Evolutionary conservation across 2,888 invertebrate genomes (phyloP).

Genomic region (Drosophila fulvimacula): DNA sequence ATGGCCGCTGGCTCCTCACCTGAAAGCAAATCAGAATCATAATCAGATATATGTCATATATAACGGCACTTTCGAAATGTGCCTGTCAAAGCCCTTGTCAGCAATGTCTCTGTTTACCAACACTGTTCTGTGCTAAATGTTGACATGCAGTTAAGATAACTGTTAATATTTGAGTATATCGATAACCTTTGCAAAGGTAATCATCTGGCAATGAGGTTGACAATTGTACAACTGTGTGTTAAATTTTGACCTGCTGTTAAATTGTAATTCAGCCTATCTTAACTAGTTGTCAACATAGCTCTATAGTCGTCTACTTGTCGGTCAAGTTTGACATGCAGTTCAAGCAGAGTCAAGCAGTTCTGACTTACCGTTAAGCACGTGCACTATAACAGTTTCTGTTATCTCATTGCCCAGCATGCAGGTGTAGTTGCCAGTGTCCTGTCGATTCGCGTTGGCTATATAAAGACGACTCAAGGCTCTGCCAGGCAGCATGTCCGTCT

Average conservation of each 20-base stretch:
- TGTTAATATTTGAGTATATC: too few species aligned
- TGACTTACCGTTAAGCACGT: slow-evolving; percentile 90
- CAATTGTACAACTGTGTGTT: not conserved
- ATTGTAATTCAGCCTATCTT: not conserved
- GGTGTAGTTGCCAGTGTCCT: slow-evolving; percentile 92
- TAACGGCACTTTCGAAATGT: not conserved
- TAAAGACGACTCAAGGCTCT: slow-evolving; percentile 91
- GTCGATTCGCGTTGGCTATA: slow-evolving; percentile 91
- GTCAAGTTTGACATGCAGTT: not conserved
- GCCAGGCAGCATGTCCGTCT: slow-evolving; percentile 90
- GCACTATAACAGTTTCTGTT: slow-evolving; percentile 89
- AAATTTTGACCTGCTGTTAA: not conserved
- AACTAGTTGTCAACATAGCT: not conserved
- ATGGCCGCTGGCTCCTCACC: slow-evolving; percentile 85
- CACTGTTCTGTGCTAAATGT: not conserved
- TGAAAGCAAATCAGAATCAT: slow-evolving; percentile 35
- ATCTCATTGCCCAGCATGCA: slow-evolving; percentile 90
- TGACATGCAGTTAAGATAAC: not conserved
- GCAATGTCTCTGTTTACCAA: too few species aligned
- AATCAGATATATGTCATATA: not conserved
- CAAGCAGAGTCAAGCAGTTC: not conserved
- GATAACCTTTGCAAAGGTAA: too few species aligned
- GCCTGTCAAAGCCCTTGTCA: not conserved
- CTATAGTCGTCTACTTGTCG: not conserved
- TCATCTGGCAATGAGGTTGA: too few species aligned